Conservation (phyloP, 2,888 invertebrate genomes). For the Lycaena phlaeas region DNA sequence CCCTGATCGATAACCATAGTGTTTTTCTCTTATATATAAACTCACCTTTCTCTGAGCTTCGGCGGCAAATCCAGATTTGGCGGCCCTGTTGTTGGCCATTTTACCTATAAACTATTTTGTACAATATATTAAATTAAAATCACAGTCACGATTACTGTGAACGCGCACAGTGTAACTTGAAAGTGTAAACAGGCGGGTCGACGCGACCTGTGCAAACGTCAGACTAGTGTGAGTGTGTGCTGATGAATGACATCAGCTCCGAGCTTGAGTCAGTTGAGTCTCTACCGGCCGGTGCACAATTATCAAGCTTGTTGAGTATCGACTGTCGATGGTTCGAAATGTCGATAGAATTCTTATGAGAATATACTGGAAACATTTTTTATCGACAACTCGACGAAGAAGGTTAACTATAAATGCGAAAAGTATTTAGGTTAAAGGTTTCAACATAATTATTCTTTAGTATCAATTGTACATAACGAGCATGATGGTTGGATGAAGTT, state of each 20-base stretch:
- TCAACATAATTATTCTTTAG: too few species aligned
- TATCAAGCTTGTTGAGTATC: conserved; percentile 14
- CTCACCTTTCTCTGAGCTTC: conserved; percentile 96
- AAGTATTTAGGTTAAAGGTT: too few species aligned
- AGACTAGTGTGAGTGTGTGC: conserved; percentile 57
- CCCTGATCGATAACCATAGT: conserved; percentile 49
- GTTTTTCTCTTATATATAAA: conserved; percentile 8
- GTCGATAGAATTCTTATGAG: conserved; percentile 8
- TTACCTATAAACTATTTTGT: conserved; percentile 40
- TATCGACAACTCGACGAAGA: too few species aligned
- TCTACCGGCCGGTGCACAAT: conserved; percentile 35
- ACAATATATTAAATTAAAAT: conserved; percentile 50
- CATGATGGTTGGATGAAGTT: too few species aligned
- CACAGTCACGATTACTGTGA: conserved; percentile 62
- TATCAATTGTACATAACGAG: too few species aligned
- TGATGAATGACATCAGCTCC: conserved; percentile 65
- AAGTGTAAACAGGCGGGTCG: conserved; percentile 61
- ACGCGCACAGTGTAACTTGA: conserved; percentile 34
- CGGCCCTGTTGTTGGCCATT: conserved; percentile 88
- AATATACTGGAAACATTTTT: too few species aligned
- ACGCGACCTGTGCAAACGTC: conserved; percentile 37
- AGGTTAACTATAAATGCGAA: too few species aligned
- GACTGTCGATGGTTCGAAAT: conserved; percentile 13
- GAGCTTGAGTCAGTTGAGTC: too few species aligned
- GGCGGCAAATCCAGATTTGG: conserved; percentile 95